These are phyloP conservation scores for Archilochus colubris DNA, from an alignment of 2,113 vertebrate species.

Conservation along the genomic window DNA sequence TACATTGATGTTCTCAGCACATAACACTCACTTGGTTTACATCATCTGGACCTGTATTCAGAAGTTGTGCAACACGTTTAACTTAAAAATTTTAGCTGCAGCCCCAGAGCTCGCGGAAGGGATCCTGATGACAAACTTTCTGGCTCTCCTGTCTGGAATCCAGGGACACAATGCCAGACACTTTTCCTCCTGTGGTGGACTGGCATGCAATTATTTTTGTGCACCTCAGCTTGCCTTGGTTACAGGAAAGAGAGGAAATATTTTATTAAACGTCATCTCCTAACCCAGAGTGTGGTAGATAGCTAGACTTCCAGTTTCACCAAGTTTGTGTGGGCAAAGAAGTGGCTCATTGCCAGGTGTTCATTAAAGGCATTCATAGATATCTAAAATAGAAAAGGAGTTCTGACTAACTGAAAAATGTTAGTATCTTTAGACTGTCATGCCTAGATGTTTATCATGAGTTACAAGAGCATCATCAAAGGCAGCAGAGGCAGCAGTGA, in stretches of 20 bases:
- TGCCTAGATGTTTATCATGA: background rate
- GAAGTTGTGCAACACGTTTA: background rate
- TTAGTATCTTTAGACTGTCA: background rate
- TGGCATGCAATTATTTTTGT: background rate
- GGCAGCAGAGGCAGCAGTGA: background rate
- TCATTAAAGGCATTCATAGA: background rate
- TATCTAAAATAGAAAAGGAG: background rate
- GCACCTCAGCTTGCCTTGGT: background rate
- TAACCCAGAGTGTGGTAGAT: background rate
- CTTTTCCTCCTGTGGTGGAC: background rate
- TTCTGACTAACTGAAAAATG: background rate
- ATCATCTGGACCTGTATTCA: background rate
- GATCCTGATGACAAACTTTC: background rate
- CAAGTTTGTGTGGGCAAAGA: background rate
- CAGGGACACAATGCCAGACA: background rate
- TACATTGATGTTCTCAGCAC: background rate
- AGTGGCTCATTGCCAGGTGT: background rate
- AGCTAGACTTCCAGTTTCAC: background rate
- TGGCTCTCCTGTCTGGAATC: background rate
- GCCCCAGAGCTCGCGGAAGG: background rate
- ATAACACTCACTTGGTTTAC: background rate
- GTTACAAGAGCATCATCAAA: background rate
- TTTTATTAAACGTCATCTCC: slow-evolving; percentile 8
- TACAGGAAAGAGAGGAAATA: slow-evolving; percentile 8
- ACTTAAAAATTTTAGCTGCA: background rate